These are phyloP conservation scores for Phalloptychus januarius DNA, from an alignment of 2,797 vertebrate genomes.

Conservation along the genomic window DNA sequence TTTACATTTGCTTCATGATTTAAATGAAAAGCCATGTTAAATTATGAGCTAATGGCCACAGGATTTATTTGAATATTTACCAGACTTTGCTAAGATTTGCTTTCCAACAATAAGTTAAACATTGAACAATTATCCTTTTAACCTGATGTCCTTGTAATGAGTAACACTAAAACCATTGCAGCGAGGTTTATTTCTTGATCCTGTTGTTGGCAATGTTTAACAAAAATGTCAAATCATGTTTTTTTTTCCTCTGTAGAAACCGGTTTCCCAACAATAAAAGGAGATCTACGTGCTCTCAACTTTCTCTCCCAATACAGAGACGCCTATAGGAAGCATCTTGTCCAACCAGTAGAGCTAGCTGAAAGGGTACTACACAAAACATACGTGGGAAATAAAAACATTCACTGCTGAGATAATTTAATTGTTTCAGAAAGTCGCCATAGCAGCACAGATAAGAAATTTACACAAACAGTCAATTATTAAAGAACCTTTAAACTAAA, in stretches of 20 bases:
- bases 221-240: slow-evolving; percentile 2
- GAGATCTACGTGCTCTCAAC: not conserved
- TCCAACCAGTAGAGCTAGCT: slow-evolving; percentile 15
- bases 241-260: slow-evolving; percentile 22
- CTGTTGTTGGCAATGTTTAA: not conserved
- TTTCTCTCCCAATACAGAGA: slow-evolving; percentile 42
- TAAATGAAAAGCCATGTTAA: no score
- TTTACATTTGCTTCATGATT: not conserved
- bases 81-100: not conserved
- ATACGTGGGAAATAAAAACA: slow-evolving; percentile 14
- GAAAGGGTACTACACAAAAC: slow-evolving; percentile 47
- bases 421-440: not conserved
- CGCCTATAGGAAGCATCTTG: slow-evolving; percentile 41
- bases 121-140: not conserved
- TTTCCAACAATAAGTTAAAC: not conserved
- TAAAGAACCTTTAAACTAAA: not conserved
- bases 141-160: slow-evolving; percentile 25
- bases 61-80: slow-evolving; percentile 14
- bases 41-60: not conserved
- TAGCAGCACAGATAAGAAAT: not conserved
- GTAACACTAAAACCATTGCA: slow-evolving; percentile 20
- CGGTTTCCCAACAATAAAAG: slow-evolving; percentile 45
- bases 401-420: not conserved
- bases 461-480: not conserved
- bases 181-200: slow-evolving; percentile 8